Evolutionary conservation across 1,140 invertebrate species (phyloP).

Genomic region (Meloidogyne chitwoodi): DNA sequence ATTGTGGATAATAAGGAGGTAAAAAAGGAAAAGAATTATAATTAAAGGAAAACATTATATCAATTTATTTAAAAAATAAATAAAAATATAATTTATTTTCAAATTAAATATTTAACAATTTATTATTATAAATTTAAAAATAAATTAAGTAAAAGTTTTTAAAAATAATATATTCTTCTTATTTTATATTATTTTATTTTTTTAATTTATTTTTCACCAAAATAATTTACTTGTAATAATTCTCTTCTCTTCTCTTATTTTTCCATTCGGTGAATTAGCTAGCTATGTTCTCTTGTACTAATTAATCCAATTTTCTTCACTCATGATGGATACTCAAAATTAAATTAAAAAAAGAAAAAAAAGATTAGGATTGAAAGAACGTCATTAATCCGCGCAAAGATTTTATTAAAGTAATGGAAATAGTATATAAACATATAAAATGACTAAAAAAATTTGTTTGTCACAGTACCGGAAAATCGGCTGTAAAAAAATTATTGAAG

Average conservation of each 20-base stretch:
- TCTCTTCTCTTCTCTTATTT: too few species aligned
- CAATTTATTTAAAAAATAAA: too few species aligned
- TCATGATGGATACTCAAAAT: neutral
- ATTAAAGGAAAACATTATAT: neutral
- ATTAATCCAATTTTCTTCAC: neutral
- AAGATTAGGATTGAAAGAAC: neutral
- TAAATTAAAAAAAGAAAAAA: neutral
- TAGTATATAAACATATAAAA: neutral
- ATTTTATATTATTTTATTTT: too few species aligned
- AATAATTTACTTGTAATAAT: too few species aligned
- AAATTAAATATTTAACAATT: too few species aligned
- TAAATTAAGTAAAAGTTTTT: too few species aligned
- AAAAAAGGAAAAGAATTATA: neutral
- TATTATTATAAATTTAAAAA: too few species aligned
- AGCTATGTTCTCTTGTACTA: neutral
- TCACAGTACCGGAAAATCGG: neutral
- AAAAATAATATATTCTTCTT: too few species aligned
- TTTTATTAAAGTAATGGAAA: neutral
- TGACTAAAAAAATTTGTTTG: neutral
- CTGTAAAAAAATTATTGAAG: neutral
- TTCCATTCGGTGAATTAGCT: neutral
- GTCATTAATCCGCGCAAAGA: neutral
- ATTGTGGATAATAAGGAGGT: neutral
- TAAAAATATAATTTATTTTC: conserved; percentile 9
- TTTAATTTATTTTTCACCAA: too few species aligned